Percentiles rank a stretch among this genome's conserved stretches.
These are phyloP conservation scores for Philonicus albiceps DNA, from an alignment of 2,888 invertebrate species.

Conservation along the genomic window DNA sequence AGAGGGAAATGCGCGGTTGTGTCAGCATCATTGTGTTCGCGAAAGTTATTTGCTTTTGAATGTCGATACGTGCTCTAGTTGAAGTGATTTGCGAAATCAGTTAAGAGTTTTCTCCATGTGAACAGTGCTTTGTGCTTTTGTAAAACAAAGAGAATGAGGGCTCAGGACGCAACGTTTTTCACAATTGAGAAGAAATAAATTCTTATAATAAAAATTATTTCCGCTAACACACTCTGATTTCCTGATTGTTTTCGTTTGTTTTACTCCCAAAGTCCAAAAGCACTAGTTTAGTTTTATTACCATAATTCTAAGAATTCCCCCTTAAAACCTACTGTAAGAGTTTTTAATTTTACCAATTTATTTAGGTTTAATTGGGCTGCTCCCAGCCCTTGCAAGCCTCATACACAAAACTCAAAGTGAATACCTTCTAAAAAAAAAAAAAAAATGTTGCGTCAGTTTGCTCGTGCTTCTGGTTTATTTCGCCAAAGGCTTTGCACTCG, in stretches of 20 bases:
- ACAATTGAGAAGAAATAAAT: neutral
- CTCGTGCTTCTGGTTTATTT: constrained; percentile 53
- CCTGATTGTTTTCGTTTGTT: neutral
- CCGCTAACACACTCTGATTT: neutral
- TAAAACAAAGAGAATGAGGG: constrained; percentile 1
- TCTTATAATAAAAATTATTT: constrained; percentile 15
- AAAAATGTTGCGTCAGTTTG: constrained; percentile 61
- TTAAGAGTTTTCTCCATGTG: constrained; percentile 17
- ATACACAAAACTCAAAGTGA: constrained; percentile 25
- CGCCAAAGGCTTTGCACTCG: neutral
- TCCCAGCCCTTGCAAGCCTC: neutral
- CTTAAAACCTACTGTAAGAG: constrained; percentile 23
- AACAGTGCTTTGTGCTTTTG: constrained; percentile 33
- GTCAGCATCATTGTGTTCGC: neutral
- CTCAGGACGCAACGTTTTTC: constrained; percentile 33
- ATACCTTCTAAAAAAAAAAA: constrained; percentile 50
- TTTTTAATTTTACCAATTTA: constrained; percentile 25
- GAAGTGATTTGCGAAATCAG: constrained; percentile 34
- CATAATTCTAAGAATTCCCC: neutral
- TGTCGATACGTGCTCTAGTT: constrained; percentile 22
- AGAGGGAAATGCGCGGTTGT: neutral
- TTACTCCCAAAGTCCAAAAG: constrained; percentile 9
- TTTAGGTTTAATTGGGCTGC: constrained; percentile 33
- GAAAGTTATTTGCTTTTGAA: constrained; percentile 15
- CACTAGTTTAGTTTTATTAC: constrained; percentile 20